A percentile compares a stretch with the other conserved stretches of the same genome.
Evolutionary conservation across 2,888 invertebrate genomes (phyloP).

Genomic region (Xanthorhoe spadicearia): DNA sequence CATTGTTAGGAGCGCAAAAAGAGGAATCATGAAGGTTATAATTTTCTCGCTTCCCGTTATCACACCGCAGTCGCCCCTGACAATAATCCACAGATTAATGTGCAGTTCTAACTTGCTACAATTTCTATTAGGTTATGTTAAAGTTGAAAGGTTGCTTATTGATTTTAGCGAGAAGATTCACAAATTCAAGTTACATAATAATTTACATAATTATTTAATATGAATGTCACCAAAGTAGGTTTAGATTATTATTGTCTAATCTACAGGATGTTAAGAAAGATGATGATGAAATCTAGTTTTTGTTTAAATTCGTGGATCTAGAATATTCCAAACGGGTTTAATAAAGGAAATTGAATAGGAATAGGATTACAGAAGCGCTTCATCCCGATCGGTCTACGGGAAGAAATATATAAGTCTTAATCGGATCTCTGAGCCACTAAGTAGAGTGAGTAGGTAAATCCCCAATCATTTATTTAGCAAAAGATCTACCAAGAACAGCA

Average conservation of each 20-base stretch:
- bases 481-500: no score
- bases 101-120: conserved; percentile 16
- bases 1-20: conserved; percentile 18
- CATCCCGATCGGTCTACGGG: conserved; percentile 6
- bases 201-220: conserved; percentile 16
- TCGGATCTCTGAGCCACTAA: conserved; percentile 9
- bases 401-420: conserved; percentile 8
- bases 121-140: neutral
- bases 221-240: conserved; percentile 12
- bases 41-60: conserved; percentile 75
- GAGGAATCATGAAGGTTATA: conserved; percentile 59
- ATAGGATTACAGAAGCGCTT: neutral
- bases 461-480: no score
- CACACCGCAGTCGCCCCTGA: conserved; percentile 67
- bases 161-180: conserved; percentile 8
- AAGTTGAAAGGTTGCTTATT: conserved; percentile 8
- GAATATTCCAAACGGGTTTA: neutral
- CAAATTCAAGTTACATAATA: conserved; percentile 13
- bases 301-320: neutral
- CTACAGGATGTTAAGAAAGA: conserved; percentile 16
- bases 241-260: conserved; percentile 2
- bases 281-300: conserved; percentile 10
- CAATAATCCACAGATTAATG: conserved; percentile 54
- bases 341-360: neutral
- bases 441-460: conserved; percentile 6